Conservation (phyloP, 2,113 vertebrate species). For the Sorex fumeus region DNA sequence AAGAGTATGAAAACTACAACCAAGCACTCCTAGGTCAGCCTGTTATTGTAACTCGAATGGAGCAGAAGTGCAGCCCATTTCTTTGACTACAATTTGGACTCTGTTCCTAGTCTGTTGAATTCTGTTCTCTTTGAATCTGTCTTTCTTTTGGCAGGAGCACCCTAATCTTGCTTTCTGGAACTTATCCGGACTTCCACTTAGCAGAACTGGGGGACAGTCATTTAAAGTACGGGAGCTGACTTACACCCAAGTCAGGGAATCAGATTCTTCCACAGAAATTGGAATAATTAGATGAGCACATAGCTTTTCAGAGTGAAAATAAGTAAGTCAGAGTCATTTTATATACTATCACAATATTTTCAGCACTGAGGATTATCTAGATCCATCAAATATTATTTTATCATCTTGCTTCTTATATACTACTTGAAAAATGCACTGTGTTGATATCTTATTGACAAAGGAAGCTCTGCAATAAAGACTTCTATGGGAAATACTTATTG, state of each 20-base stretch:
- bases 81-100: not conserved
- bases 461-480: not conserved
- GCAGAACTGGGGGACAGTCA: not conserved
- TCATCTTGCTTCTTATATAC: slow-evolving; percentile 54
- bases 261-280: not conserved
- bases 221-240: not conserved
- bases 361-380: slow-evolving; percentile 20
- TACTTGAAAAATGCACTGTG: slow-evolving; percentile 5
- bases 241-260: slow-evolving; percentile 47
- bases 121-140: not conserved
- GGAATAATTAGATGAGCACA: slow-evolving; percentile 34
- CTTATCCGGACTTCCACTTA: not conserved
- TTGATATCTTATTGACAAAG: slow-evolving; percentile 53
- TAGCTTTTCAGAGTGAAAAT: not conserved
- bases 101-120: not conserved
- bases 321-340: slow-evolving; percentile 31
- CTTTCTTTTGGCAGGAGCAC: not conserved
- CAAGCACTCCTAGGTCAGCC: not conserved
- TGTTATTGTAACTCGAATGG: not conserved
- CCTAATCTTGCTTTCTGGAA: not conserved
- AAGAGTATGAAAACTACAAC: slow-evolving; percentile 27
- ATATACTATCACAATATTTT: slow-evolving; percentile 32
- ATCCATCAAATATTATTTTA: slow-evolving; percentile 52
- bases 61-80: not conserved
- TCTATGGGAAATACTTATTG: slow-evolving; percentile 34